A percentile compares a stretch with the other conserved stretches of the same genome.
Evolutionary conservation across 2,888 invertebrate species (phyloP).

Genomic region (Eupithecia abbreviata): DNA sequence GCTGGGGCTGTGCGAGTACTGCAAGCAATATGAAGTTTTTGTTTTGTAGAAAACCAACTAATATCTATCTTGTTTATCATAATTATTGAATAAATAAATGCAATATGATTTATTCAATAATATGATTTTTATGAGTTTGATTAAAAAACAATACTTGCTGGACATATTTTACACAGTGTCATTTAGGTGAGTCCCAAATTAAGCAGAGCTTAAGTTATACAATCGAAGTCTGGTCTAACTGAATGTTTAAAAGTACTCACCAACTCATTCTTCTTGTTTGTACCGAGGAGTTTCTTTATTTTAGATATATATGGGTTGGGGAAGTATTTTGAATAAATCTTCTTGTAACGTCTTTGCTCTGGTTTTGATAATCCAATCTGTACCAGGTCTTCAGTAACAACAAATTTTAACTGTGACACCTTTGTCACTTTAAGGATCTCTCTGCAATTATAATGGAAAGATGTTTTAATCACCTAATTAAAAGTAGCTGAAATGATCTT

Average conservation of each 20-base stretch:
- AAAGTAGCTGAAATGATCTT: not conserved
- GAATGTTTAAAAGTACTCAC: slow-evolving; percentile 57
- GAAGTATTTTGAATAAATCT: slow-evolving; percentile 96
- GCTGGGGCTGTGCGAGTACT: slow-evolving; percentile 58
- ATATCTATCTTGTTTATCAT: not conserved
- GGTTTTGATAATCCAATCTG: slow-evolving; percentile 97
- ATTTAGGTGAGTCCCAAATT: not conserved
- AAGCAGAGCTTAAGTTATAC: not conserved
- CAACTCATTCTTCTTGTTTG: slow-evolving; percentile 82
- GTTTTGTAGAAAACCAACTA: not conserved
- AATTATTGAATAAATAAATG: not conserved
- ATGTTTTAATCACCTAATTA: not conserved
- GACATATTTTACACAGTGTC: not conserved
- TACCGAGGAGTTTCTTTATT: slow-evolving; percentile 91
- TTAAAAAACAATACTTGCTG: not conserved
- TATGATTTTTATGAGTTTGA: too few relatives aligned
- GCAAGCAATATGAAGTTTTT: slow-evolving; percentile 37
- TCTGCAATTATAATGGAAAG: slow-evolving; percentile 70
- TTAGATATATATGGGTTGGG: slow-evolving; percentile 96
- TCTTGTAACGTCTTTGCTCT: slow-evolving; percentile 96
- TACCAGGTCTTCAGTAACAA: slow-evolving; percentile 94
- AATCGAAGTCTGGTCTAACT: not conserved
- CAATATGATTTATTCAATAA: too few relatives aligned
- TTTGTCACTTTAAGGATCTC: slow-evolving; percentile 95
- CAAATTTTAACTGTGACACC: slow-evolving; percentile 96